phyloP scores from a whole-genome alignment of 2,888 invertebrate genomes.

The Caradrina clavipalpis region DNA sequence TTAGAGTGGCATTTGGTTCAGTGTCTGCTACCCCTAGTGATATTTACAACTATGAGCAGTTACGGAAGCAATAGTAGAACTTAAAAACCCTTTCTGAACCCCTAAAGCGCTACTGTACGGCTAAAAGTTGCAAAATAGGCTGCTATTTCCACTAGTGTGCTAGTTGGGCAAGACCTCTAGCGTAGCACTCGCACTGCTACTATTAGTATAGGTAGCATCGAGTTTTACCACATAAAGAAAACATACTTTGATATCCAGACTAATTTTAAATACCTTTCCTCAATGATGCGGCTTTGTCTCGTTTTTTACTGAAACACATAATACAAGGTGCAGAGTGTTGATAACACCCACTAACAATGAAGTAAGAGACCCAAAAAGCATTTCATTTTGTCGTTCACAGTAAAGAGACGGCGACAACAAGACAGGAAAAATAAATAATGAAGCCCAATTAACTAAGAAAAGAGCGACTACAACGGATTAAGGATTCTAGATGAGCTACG shows the following conservation, averaged over 20 bases:
- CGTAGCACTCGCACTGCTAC: no score
- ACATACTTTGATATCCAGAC: conserved; percentile 2
- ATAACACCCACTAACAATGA: conserved; percentile 68
- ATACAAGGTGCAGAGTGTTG: conserved; percentile 39
- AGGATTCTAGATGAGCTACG: conserved; percentile 46
- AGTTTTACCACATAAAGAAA: no score
- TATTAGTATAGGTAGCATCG: no score
- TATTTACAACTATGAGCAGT: no score
- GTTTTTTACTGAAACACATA: conserved; percentile 46
- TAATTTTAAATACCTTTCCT: conserved; percentile 13
- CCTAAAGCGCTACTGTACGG: no score
- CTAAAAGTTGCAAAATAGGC: no score
- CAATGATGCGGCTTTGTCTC: neutral
- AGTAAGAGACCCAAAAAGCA: conserved; percentile 69
- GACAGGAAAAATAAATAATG: conserved; percentile 79
- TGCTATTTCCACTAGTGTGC: no score
- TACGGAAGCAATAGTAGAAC: no score
- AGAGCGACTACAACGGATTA: conserved; percentile 64
- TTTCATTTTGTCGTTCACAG: conserved; percentile 75
- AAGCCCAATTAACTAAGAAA: conserved; percentile 80
- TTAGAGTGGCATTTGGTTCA: no score
- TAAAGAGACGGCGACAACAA: conserved; percentile 76
- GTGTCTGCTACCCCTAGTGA: no score
- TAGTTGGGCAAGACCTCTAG: no score
- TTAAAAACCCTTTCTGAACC: no score